phyloP scores from a whole-genome alignment of 35 echinoderm and acorn worm species.

The Ophiothrix spiculata region DNA sequence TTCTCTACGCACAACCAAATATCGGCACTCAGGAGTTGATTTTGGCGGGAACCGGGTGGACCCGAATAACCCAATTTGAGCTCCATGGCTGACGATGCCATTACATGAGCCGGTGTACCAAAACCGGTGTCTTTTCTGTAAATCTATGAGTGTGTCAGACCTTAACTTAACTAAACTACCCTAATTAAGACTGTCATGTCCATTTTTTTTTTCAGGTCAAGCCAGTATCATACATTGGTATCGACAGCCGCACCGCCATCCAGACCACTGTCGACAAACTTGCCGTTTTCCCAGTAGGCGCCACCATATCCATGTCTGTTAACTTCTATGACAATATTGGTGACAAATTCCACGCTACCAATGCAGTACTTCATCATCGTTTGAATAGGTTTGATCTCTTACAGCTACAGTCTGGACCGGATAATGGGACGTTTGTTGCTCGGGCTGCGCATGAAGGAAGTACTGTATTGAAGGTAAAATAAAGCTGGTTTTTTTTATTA shows the following conservation, averaged over 20 bases:
- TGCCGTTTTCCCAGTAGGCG: slow-evolving; percentile 58
- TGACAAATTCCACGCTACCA: slow-evolving; percentile 79
- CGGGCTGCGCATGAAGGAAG: slow-evolving; percentile 61
- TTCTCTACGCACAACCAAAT: too few species aligned
- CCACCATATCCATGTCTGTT: slow-evolving; percentile 61
- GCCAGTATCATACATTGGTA: slow-evolving; percentile 74
- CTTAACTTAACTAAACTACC: too few species aligned
- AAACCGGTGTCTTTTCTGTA: too few species aligned
- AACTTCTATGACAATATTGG: slow-evolving; percentile 90
- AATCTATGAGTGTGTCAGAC: too few species aligned
- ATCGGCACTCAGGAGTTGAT: too few species aligned
- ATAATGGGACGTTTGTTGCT: slow-evolving; percentile 77
- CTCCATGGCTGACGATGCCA: too few species aligned
- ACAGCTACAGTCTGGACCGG: slow-evolving; percentile 68
- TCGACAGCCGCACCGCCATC: slow-evolving; percentile 46
- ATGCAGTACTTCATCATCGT: slow-evolving; percentile 57
- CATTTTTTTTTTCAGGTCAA: slow-evolving; percentile 57
- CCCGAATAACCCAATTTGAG: too few species aligned
- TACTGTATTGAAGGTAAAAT: slow-evolving; percentile 77
- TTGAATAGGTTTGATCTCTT: slow-evolving; percentile 81
- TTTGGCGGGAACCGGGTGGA: too few species aligned
- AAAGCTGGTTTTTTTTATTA: too few species aligned
- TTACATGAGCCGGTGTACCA: too few species aligned
- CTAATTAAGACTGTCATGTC: too few species aligned
- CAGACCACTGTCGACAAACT: slow-evolving; percentile 53